A percentile compares a stretch with the other conserved stretches of the same genome.
These are phyloP conservation scores for Kuschelorhynchus macadamiae DNA, from an alignment of 2,888 invertebrate species.

Conservation along the genomic window DNA sequence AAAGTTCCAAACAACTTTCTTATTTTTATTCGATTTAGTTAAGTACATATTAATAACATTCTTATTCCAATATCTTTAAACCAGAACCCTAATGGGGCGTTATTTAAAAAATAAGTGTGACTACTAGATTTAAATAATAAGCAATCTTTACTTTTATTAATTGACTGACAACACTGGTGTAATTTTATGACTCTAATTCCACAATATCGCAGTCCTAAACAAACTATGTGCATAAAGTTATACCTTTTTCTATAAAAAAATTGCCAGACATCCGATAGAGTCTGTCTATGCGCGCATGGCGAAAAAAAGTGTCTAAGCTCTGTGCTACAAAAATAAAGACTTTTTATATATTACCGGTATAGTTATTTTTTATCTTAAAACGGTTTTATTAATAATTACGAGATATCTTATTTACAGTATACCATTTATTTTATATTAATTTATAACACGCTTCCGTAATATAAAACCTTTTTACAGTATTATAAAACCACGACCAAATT, in stretches of 20 bases:
- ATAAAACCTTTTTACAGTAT: conserved; percentile 31
- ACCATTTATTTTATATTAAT: conserved; percentile 31
- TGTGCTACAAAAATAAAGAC: conserved; percentile 45
- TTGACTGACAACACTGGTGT: conserved; percentile 63
- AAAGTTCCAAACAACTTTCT: no score
- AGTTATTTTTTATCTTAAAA: conserved; percentile 29
- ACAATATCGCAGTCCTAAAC: conserved; percentile 67
- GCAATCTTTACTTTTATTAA: no score
- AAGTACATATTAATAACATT: no score
- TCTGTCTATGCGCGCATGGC: conserved; percentile 44
- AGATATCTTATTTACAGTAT: conserved; percentile 36
- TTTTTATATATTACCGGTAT: conserved; percentile 32
- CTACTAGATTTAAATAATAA: no score
- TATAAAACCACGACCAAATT: conserved; percentile 40
- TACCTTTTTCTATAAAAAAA: conserved; percentile 49
- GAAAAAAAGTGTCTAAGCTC: conserved; percentile 31
- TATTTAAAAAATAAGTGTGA: no score
- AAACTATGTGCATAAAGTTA: conserved; percentile 67
- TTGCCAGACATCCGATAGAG: conserved; percentile 37
- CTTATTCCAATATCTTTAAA: no score
- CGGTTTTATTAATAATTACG: conserved; percentile 27
- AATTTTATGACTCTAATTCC: conserved; percentile 59
- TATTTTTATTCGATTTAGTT: no score
- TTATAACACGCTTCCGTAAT: conserved; percentile 33
- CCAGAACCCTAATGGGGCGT: no score